Evolutionary conservation across 2,797 vertebrate genomes (phyloP).

Genomic region (Dermochelys coriacea): DNA sequence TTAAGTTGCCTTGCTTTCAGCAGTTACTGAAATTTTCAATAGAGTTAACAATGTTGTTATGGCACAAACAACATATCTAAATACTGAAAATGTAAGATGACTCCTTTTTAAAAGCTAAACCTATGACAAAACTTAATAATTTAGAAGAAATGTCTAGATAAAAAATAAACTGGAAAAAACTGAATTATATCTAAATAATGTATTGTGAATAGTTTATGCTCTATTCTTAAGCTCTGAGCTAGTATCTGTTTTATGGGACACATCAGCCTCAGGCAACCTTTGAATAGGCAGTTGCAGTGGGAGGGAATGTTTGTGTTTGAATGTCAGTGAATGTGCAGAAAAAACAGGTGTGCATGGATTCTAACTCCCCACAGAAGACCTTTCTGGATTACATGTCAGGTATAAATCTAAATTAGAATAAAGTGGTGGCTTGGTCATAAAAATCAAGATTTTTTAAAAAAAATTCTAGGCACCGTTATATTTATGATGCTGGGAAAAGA

Average conservation of each 20-base stretch:
- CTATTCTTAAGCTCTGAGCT: background rate
- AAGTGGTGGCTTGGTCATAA: background rate
- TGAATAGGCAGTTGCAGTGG: background rate
- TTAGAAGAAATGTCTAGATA: background rate
- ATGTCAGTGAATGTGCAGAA: background rate
- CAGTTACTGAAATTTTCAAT: slow-evolving; percentile 8
- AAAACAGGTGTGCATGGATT: background rate
- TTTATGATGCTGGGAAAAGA: background rate
- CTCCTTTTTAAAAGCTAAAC: background rate
- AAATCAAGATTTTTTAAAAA: background rate
- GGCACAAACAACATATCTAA: background rate
- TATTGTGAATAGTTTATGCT: background rate
- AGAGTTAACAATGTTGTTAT: background rate
- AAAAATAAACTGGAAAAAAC: background rate
- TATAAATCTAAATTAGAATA: background rate
- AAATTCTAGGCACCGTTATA: background rate
- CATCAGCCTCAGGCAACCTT: background rate
- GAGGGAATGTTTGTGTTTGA: background rate
- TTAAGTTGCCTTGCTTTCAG: slow-evolving; percentile 43
- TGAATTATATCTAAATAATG: background rate
- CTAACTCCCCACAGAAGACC: background rate
- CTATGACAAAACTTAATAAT: background rate
- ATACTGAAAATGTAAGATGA: background rate
- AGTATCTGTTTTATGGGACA: background rate
- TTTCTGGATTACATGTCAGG: background rate